Evolutionary conservation across 2,888 invertebrate species (phyloP).

Genomic region (Linyphia triangularis): DNA sequence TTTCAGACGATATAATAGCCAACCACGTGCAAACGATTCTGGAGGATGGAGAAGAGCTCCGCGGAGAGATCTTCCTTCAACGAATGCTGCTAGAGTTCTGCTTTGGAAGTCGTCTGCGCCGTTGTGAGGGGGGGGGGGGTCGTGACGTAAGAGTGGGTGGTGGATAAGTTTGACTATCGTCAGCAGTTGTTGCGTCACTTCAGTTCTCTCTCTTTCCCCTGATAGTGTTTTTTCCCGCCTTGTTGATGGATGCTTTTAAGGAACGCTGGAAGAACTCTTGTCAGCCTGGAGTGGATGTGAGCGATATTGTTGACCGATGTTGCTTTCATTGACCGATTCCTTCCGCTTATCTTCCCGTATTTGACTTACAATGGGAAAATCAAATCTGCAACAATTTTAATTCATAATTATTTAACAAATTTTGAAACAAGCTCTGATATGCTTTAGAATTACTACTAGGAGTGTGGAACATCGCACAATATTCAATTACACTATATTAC

Average conservation of each 20-base stretch:
- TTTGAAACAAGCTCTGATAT: no score
- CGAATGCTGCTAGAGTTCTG: conserved; percentile 1
- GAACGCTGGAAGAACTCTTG: no score
- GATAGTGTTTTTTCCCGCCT: neutral
- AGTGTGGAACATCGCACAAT: no score
- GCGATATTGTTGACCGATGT: no score
- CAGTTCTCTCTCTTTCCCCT: neutral
- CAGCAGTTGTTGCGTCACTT: neutral
- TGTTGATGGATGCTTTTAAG: neutral
- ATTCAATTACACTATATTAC: no score
- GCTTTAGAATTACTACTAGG: no score
- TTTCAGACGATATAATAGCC: neutral
- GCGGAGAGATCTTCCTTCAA: neutral
- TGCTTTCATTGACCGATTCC: no score
- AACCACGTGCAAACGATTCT: conserved; percentile 18
- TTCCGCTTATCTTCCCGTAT: no score
- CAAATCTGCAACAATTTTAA: no score
- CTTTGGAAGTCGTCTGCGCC: neutral
- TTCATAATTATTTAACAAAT: no score
- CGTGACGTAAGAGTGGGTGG: neutral
- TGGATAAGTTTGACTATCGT: neutral
- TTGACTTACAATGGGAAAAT: no score
- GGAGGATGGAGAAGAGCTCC: neutral
- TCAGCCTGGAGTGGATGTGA: no score
- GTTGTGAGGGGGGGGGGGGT: neutral